These are phyloP conservation scores for Nerophis ophidion DNA, from an alignment of 2,113 vertebrate species.

Conservation along the genomic window DNA sequence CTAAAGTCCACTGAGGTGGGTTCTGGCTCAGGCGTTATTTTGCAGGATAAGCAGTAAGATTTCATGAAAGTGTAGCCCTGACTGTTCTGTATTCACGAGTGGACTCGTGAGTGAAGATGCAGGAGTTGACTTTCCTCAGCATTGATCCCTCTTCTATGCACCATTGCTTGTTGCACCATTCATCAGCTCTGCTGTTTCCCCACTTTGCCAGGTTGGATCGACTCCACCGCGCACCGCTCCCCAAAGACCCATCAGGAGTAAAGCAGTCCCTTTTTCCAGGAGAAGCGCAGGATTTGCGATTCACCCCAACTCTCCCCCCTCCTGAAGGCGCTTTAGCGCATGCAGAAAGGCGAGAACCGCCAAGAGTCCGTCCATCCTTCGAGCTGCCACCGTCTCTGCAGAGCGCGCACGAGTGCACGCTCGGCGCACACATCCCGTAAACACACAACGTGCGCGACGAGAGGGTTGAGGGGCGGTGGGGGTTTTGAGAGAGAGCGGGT, in stretches of 20 bases:
- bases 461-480: neutral
- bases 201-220: conserved; percentile 16
- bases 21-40: no score
- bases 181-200: conserved; percentile 7
- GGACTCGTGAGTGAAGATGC: neutral
- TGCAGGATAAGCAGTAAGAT: no score
- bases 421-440: conserved; percentile 6
- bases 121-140: conserved; percentile 13
- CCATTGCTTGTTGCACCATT: conserved; percentile 1
- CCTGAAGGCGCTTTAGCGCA: conserved; percentile 52
- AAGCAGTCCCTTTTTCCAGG: neutral
- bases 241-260: conserved; percentile 12
- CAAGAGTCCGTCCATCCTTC: conserved; percentile 50
- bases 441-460: conserved; percentile 21
- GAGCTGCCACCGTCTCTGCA: conserved; percentile 64
- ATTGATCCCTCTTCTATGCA: conserved; percentile 10
- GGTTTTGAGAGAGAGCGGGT: conserved; percentile 29
- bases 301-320: conserved; percentile 24
- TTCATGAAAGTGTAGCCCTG: neutral
- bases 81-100: neutral
- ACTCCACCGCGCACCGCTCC: neutral
- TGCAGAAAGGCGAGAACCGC: conserved; percentile 43
- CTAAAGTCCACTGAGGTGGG: no score
- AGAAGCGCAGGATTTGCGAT: neutral
- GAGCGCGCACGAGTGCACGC: conserved; percentile 46